Evolutionary conservation across 2,113 vertebrate species (phyloP).

Genomic region (Neogobius melanostomus): DNA sequence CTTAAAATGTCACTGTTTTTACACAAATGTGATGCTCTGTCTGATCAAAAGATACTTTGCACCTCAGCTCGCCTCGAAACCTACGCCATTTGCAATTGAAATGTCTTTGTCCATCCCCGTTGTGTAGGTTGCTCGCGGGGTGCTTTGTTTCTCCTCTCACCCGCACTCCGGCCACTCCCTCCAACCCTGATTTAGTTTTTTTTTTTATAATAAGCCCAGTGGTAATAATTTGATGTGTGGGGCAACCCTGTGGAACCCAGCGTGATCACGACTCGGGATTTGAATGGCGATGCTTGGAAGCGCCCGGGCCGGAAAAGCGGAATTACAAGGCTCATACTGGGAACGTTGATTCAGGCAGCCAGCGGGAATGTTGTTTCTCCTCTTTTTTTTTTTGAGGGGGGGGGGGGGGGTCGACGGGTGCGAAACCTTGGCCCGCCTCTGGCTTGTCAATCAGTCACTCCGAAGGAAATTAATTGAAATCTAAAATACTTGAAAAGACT

Average conservation of each 20-base stretch:
- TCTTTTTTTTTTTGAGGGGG: conserved; percentile 51
- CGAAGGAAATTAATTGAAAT: conserved; percentile 29
- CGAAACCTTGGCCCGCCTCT: conserved; percentile 15
- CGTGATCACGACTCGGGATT: conserved; percentile 53
- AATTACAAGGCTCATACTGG: conserved; percentile 56
- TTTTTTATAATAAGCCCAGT: conserved; percentile 68
- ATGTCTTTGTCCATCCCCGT: background rate
- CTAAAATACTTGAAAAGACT: conserved; percentile 25
- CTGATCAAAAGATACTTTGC: conserved; percentile 45
- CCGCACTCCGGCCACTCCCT: conserved; percentile 45
- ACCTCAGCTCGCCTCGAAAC: conserved; percentile 19
- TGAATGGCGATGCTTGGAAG: conserved; percentile 59
- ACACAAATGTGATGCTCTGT: too few relatives aligned
- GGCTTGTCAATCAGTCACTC: conserved; percentile 41
- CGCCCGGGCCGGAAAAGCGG: conserved; percentile 33
- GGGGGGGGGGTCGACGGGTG: conserved; percentile 1
- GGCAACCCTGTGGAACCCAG: conserved; percentile 51
- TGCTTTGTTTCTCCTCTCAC: conserved; percentile 19
- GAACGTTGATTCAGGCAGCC: conserved; percentile 66
- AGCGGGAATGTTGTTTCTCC: conserved; percentile 65
- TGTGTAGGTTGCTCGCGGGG: conserved; percentile 34
- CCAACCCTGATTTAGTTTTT: conserved; percentile 42
- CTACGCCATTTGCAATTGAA: conserved; percentile 52
- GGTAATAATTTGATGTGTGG: conserved; percentile 62
- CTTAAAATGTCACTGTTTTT: too few relatives aligned